Evolutionary conservation across 2,888 invertebrate species (phyloP), one percentile per base, ranked within the genome.

Genomic region (Orchesellides sinensis): DNA sequence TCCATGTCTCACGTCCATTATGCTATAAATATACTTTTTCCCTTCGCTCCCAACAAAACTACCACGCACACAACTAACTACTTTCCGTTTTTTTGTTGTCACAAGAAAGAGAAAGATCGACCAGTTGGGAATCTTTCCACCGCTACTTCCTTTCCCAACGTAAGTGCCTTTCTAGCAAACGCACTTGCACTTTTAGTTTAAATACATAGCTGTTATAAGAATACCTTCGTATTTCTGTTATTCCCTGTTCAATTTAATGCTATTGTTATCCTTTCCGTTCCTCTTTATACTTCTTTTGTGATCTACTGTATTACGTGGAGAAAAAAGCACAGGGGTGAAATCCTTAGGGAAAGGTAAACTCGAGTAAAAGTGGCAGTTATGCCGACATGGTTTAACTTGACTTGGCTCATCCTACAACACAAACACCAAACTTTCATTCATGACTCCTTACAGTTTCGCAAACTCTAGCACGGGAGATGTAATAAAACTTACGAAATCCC

Each of bases 281-380:
- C 8, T 19, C 61, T 21, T 8, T n/a, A 19, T 47, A 23, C 19
- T 54, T 45, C 65, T 45, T 45, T 78, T 61, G 52, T 68, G 49
- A 59, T 68, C 12, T 54, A 66, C 45, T 54, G 27, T 17, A 45
- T 23, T 29, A 5, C 25, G 8, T 23, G n/a, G 23, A 45, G 23
- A 52, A 32, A 35, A 79, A 21, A 65, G 54, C 27, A 63, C 25
- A 29, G 72, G 85, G 83, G 86, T 79, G 81, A 85, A 87, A 70
- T 86, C 87, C 86, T 81, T 65, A 21, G 87, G 86, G 87, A 86
- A 87, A 85, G 84, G 84, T 85, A 84, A 68, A 83, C 84, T 77
- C 84, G 84, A 85, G 86, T 86, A 83, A 84, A 86, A 85, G 86
- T 83, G 86, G 86, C 87, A 85, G 85, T 86, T 86, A 83, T 83